phyloP scores from a whole-genome alignment of 1,140 invertebrate species.

The Halictus rubicundus region DNA sequence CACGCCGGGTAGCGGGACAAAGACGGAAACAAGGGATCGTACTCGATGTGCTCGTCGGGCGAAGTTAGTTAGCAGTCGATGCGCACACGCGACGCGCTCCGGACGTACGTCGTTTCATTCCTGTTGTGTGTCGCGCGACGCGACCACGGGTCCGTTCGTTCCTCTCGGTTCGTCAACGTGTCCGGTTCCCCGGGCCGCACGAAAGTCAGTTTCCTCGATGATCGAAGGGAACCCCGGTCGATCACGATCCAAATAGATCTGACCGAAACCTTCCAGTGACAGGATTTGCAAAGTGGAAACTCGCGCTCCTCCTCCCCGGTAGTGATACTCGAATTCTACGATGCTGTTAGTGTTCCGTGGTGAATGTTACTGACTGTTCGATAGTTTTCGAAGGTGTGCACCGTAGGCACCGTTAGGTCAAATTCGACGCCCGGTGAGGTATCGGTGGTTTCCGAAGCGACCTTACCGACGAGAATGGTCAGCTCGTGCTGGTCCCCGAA shows the following conservation, averaged over 20 bases:
- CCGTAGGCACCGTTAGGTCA: not conserved
- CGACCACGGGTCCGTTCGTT: conserved; percentile 8
- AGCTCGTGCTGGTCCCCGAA: not conserved
- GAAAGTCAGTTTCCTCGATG: conserved; percentile 34
- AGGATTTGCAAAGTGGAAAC: not conserved
- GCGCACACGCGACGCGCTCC: conserved; percentile 77
- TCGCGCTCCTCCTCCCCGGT: too few species aligned
- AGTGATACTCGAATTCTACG: not conserved
- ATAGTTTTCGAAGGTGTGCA: not conserved
- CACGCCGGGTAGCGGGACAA: conserved; percentile 22
- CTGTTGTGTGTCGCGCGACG: conserved; percentile 33
- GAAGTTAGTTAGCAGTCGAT: conserved; percentile 79
- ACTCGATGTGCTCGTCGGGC: conserved; percentile 68
- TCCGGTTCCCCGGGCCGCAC: conserved; percentile 47
- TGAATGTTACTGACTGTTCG: not conserved
- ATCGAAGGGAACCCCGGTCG: conserved; percentile 3
- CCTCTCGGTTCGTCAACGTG: conserved; percentile 46
- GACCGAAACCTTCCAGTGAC: not conserved
- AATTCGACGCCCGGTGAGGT: not conserved
- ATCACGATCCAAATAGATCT: too few species aligned
- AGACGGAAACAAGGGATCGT: conserved; percentile 48
- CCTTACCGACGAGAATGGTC: conserved; percentile 4
- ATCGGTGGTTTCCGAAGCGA: not conserved
- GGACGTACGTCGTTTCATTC: conserved; percentile 64
- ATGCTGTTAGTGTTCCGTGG: not conserved